A percentile compares a stretch with the other conserved stretches of the same genome.
These are phyloP conservation scores for Clarias magur DNA, from an alignment of 2,113 vertebrate species.

Conservation along the genomic window DNA sequence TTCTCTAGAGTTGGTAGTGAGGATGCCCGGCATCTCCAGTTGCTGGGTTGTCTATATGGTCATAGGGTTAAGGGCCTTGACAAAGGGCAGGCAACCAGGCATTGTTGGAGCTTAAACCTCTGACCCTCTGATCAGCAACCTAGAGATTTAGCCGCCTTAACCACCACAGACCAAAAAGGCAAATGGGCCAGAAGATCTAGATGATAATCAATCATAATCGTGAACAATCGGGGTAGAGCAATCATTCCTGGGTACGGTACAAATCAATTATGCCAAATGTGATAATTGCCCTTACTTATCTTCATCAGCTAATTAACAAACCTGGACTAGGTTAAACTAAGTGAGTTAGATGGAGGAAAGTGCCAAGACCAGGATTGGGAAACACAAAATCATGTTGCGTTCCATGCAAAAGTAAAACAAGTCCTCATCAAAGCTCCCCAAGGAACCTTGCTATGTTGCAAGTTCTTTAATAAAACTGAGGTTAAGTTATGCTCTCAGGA, in stretches of 20 bases:
- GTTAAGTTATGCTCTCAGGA: neutral
- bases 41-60: too few species aligned
- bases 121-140: too few species aligned
- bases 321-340: neutral
- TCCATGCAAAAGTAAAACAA: neutral
- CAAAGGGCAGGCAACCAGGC: too few species aligned
- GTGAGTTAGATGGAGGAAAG: neutral
- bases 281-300: too few species aligned
- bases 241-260: too few species aligned
- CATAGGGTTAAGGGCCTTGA: too few species aligned
- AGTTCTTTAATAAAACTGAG: constrained; percentile 3
- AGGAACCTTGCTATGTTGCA: neutral
- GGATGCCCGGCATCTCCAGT: too few species aligned
- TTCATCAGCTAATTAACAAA: neutral
- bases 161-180: neutral
- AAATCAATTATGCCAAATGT: too few species aligned
- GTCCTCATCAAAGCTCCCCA: neutral
- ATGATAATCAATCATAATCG: neutral
- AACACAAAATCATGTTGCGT: neutral
- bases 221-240: neutral
- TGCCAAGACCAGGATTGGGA: too few species aligned
- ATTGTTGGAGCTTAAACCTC: too few species aligned
- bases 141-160: too few species aligned
- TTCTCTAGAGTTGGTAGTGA: too few species aligned
- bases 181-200: neutral